Conservation (phyloP, 2,888 invertebrate species). For the Plagiodera versicolora region DNA sequence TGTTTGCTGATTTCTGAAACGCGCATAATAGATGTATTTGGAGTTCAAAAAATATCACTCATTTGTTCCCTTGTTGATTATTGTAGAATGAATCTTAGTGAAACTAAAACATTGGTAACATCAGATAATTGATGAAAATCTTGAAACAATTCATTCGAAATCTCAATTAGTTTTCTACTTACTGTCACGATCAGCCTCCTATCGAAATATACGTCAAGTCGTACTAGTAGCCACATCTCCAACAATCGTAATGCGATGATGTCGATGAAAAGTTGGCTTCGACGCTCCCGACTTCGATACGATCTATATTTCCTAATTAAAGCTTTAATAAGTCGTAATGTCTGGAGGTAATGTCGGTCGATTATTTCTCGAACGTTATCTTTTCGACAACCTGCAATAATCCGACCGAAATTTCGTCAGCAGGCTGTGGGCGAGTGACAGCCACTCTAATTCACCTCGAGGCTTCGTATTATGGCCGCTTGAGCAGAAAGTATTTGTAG, state of each 20-base stretch:
- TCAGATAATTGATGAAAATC: too few relatives aligned
- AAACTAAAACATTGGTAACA: too few relatives aligned
- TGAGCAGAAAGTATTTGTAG: too few relatives aligned
- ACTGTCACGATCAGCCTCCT: too few relatives aligned
- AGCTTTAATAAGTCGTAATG: constrained; percentile 14
- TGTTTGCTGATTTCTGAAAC: too few relatives aligned
- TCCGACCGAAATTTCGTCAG: not conserved
- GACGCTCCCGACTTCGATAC: constrained; percentile 2
- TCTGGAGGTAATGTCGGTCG: not conserved
- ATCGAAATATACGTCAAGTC: not conserved
- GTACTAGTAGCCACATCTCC: not conserved
- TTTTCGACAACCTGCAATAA: constrained; percentile 20
- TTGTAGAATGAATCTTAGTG: too few relatives aligned
- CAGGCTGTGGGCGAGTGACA: not conserved
- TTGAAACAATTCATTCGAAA: too few relatives aligned
- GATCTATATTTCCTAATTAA: constrained; percentile 13
- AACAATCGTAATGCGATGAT: not conserved
- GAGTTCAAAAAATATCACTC: too few relatives aligned
- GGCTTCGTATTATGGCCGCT: too few relatives aligned
- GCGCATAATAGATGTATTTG: too few relatives aligned
- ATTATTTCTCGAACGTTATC: constrained; percentile 7
- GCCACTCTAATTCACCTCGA: not conserved
- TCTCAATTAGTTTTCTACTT: too few relatives aligned
- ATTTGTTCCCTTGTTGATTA: too few relatives aligned
- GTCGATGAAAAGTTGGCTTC: constrained; percentile 10